Base-by-base conservation (phyloP, 2,888 invertebrate species). In the Drosophila percnosoma region DNA sequence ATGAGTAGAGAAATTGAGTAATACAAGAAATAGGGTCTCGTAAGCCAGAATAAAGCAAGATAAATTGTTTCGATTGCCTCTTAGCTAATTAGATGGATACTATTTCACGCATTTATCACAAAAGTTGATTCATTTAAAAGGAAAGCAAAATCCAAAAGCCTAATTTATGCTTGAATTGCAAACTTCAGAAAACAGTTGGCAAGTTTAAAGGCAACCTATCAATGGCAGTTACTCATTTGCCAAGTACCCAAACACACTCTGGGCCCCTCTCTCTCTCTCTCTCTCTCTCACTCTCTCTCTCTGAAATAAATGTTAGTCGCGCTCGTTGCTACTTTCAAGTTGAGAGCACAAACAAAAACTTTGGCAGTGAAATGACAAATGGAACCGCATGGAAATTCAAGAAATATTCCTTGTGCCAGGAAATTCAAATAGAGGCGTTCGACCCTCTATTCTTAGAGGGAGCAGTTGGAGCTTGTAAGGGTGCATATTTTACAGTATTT, bases 311-410 rank as follows among this genome's bases (percentile, higher is more conserved):
- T 59, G 52, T 27, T 58, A 24, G 49, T 38, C 15, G 34, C 31
- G 55, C 68, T 73, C 58, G 49, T 49, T 63, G 70, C 71, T 33
- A 38, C 69, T 40, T 55, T 60, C 65, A 67, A 75, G 34, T 80
- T 80, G 57, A 38, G 54, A 75, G 63, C 34, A 62, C 67, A 82
- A 76, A 75, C 65, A 60, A 87, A 86, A 86, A 89, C 85, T 88
- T 88, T 88, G 89, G 83, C 90, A 88, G 69, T 86, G 78, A 75
- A 86, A 90, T 87, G 90, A 90, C 90, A 87, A 87, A 87, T 87
- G 90, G 78, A 87, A 72, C 75, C 84, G 82, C 87, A 89, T 70
- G 74, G 80, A 78, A 80, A 71, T 65, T 77, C 70, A 61, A 78
- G 77, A 71, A 85, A 87, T 80, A 67, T 76, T 73, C 61, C 71